A percentile compares a stretch with the other conserved stretches of the same genome.
phyloP scores from a whole-genome alignment of 2,888 invertebrate species.

The Sinhomidia bicolor region DNA sequence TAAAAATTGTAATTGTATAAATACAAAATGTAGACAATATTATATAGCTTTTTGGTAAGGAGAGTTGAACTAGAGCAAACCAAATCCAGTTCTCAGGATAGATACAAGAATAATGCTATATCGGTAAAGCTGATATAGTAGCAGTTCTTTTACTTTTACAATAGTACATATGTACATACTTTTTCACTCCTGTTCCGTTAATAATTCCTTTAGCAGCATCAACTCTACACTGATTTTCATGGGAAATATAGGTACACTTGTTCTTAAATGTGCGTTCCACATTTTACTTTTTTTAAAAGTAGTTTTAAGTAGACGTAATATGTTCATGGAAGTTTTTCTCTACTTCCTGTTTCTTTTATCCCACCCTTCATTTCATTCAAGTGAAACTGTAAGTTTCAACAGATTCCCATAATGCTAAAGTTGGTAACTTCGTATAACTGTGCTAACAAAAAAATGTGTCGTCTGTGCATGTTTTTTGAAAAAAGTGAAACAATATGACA shows the following conservation, averaged over 20 bases:
- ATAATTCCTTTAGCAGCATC: background rate
- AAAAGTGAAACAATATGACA: too few species aligned
- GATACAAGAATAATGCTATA: too few species aligned
- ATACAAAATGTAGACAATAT: too few species aligned
- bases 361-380: background rate
- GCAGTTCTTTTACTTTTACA: background rate
- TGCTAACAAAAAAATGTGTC: too few species aligned
- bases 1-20: too few species aligned
- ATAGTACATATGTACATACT: too few species aligned
- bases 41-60: too few species aligned
- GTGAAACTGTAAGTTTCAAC: conserved; percentile 10
- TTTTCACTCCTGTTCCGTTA: background rate
- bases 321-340: conserved; percentile 49
- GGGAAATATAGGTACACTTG: conserved; percentile 6
- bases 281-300: background rate
- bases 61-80: too few species aligned
- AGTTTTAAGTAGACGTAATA: background rate
- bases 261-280: background rate
- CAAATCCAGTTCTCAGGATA: too few species aligned
- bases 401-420: conserved; percentile 6
- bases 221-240: conserved; percentile 36
- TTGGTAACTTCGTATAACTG: too few species aligned
- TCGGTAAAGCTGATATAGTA: background rate
- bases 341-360: conserved; percentile 42
- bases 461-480: too few species aligned